Evolutionary conservation across 2,113 vertebrate genomes (phyloP).

Genomic region (Pangasianodon gigas): DNA sequence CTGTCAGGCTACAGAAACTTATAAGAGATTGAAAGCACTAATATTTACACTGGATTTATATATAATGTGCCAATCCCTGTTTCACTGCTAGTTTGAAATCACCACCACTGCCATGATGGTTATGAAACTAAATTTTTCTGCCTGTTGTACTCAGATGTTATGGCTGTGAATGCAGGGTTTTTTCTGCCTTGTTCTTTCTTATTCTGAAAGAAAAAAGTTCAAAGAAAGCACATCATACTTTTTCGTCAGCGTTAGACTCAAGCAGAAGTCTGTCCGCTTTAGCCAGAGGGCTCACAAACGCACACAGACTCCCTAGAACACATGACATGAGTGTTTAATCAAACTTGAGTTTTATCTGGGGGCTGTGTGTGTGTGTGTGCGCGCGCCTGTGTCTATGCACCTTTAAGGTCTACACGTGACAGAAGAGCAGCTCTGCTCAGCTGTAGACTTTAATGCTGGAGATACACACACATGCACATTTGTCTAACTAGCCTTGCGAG

Average conservation of each 20-base stretch:
- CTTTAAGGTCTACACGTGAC: background rate
- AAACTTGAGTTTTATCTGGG: constrained; percentile 61
- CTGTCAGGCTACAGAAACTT: background rate
- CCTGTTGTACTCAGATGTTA: background rate
- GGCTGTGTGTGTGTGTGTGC: constrained; percentile 33
- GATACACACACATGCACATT: background rate
- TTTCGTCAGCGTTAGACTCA: constrained; percentile 70
- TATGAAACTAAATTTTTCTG: background rate
- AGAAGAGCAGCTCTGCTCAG: background rate
- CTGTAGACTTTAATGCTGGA: background rate
- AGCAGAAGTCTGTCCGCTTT: constrained; percentile 65
- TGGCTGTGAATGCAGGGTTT: background rate
- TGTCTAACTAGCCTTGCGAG: background rate
- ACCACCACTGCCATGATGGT: background rate
- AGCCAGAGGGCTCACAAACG: constrained; percentile 67
- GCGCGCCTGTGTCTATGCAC: constrained; percentile 47
- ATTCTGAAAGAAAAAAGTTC: background rate
- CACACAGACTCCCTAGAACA: constrained; percentile 65
- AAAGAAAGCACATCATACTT: constrained; percentile 39
- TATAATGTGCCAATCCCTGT: background rate
- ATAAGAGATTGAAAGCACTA: background rate
- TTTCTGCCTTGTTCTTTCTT: background rate
- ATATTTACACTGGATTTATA: background rate
- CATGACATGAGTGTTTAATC: constrained; percentile 75
- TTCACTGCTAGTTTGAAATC: background rate